Evolutionary conservation across 2,797 vertebrate genomes (phyloP).

Genomic region (Arrhamphus sclerolepis): DNA sequence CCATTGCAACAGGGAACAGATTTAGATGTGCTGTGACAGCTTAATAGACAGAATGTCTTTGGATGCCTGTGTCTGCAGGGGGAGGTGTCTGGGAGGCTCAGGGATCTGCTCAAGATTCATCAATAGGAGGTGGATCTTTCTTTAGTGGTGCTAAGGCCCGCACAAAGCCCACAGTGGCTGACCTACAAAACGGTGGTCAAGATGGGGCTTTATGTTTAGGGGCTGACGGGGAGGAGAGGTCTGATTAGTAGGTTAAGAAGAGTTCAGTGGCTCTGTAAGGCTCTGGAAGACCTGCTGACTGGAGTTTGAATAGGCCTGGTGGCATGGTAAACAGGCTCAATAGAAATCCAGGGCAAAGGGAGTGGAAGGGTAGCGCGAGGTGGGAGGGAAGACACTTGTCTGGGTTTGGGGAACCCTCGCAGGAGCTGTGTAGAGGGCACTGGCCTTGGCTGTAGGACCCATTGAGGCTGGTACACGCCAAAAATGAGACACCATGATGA

Average conservation of each 20-base stretch:
- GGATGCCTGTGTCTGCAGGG: slow-evolving; percentile 77
- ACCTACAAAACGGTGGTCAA: slow-evolving; percentile 86
- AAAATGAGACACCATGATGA: slow-evolving; percentile 54
- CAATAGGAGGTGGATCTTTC: slow-evolving; percentile 79
- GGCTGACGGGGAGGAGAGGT: slow-evolving; percentile 81
- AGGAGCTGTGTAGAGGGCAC: slow-evolving; percentile 73
- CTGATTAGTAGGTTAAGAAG: slow-evolving; percentile 82
- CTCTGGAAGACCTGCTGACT: slow-evolving; percentile 72
- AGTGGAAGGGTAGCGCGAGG: slow-evolving; percentile 58
- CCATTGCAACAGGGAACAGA: slow-evolving; percentile 93
- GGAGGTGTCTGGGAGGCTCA: slow-evolving; percentile 65
- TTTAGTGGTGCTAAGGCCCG: slow-evolving; percentile 62
- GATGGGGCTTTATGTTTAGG: slow-evolving; percentile 78
- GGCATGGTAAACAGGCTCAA: slow-evolving; percentile 76
- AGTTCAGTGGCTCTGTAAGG: slow-evolving; percentile 75
- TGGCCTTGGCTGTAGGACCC: slow-evolving; percentile 58
- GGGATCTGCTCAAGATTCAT: slow-evolving; percentile 68
- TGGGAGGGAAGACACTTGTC: slow-evolving; percentile 79
- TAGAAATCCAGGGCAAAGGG: slow-evolving; percentile 68
- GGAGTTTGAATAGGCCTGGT: slow-evolving; percentile 73
- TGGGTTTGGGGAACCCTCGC: slow-evolving; percentile 76
- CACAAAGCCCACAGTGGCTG: slow-evolving; percentile 80
- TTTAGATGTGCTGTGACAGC: slow-evolving; percentile 96
- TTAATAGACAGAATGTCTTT: slow-evolving; percentile 90
- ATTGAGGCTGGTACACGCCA: slow-evolving; percentile 51